These are phyloP conservation scores for Hesperophylax magnus DNA, from an alignment of 1,140 invertebrate species.

Conservation along the genomic window DNA sequence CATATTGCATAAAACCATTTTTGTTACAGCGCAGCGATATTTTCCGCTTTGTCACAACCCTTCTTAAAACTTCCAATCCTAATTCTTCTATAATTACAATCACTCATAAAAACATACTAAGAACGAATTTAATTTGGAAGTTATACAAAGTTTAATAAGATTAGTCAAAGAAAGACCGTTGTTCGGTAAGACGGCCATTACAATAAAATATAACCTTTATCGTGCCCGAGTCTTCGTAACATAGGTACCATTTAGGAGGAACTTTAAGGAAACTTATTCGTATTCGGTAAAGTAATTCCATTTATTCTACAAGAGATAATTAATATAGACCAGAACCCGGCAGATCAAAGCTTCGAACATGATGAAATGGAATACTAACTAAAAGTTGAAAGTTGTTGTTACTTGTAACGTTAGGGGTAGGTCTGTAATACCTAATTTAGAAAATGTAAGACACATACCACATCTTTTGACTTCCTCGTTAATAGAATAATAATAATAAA, in stretches of 20 bases:
- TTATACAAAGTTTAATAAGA: conserved; percentile 22
- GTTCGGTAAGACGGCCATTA: conserved; percentile 5
- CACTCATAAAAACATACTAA: conserved; percentile 1
- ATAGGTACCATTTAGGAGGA: not conserved
- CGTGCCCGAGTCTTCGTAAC: not conserved
- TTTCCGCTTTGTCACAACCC: not conserved
- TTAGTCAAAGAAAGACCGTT: conserved; percentile 31
- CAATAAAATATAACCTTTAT: conserved; percentile 29
- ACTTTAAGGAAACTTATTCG: conserved; percentile 2
- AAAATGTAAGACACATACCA: too few species aligned
- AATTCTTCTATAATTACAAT: conserved; percentile 1
- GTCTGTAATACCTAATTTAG: too few species aligned
- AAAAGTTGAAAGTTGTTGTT: too few species aligned
- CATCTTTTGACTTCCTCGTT: too few species aligned
- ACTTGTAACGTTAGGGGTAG: too few species aligned
- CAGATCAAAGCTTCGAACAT: conserved; percentile 13
- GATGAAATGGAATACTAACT: not conserved
- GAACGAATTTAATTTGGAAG: conserved; percentile 15
- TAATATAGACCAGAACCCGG: not conserved
- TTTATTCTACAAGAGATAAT: conserved; percentile 4
- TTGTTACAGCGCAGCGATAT: not conserved
- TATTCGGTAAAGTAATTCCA: not conserved
- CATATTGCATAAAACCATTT: not conserved
- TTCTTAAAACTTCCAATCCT: not conserved
- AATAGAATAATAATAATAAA: too few species aligned